Conservation (phyloP, 2,797 vertebrate species). For the Hydrocynus forskahlii region DNA sequence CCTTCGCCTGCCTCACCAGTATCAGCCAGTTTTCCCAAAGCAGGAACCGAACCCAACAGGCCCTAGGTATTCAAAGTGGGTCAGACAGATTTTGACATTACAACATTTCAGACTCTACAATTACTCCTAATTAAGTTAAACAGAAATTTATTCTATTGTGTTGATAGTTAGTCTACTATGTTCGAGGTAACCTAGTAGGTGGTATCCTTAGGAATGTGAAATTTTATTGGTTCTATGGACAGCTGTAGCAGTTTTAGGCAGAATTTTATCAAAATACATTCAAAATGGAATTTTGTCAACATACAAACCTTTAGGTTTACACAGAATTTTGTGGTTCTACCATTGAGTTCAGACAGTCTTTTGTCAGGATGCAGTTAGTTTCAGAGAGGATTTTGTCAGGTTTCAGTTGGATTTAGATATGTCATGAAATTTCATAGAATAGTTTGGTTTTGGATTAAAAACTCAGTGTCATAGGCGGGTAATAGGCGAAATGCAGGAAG, state of each 20-base stretch:
- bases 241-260: not conserved
- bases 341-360: not conserved
- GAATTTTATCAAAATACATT: not conserved
- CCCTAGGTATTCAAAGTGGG: not conserved
- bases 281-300: too few species aligned
- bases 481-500: not conserved
- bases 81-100: not conserved
- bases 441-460: not conserved
- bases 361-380: not conserved
- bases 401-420: not conserved
- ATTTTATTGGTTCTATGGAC: not conserved
- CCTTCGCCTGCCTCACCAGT: conserved; percentile 55
- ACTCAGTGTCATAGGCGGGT: too few species aligned
- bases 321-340: not conserved
- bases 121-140: not conserved
- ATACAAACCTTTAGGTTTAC: not conserved
- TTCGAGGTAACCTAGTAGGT: too few species aligned
- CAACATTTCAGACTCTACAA: not conserved
- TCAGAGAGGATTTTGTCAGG: not conserved
- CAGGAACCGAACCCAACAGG: not conserved
- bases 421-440: too few species aligned
- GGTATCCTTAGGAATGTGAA: not conserved
- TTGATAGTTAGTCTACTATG: too few species aligned
- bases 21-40: not conserved
- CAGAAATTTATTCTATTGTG: too few species aligned